Base-by-base conservation (phyloP, 2,888 invertebrate genomes). In the Drosophila subquinaria region DNA sequence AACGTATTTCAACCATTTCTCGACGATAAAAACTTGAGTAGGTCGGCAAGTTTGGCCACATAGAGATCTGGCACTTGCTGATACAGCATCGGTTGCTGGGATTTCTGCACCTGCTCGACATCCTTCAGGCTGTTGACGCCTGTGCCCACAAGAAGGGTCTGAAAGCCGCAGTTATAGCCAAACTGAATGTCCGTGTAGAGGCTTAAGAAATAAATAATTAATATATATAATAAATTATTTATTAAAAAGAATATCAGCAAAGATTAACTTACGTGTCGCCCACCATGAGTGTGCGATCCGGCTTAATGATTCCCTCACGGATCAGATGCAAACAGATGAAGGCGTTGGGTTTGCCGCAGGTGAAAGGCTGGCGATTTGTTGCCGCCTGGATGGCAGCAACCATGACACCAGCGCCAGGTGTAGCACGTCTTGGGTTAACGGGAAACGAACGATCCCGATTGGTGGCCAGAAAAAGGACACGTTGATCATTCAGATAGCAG, bases 81-180 rank as follows among this genome's bases (percentile, higher is more conserved):
- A 27, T 78, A 81, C 15, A 57, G 40, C 9, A 61, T 40, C 0
- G 82, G 76, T 1, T 69, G 45, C n/a, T 64, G 61, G 0, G 84
- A 77, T 3, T 43, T 27, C 53, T 77, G 84, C 0, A 61, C 70
- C 0, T 42, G 27, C 0, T 17, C 4, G 4, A 82, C 79, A 52
- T 86, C 81, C 3, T 62, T n/a, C 15, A 79, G 36, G 8, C 42
- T 77, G n/a, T n/a, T 68, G 9, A 77, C 67, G 0, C 85, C 85
- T 13, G 79, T 76, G 63, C 87, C 85, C 15, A 86, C 85, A 11
- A 86, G 15, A 1, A 86, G 52, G 0, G 85, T 86, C 13, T 84
- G 84, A 43, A 86, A 86, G 50, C 84, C 87, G 15, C 84, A 87
- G 17, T 86, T 77, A 11, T 87, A 82, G 15, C 85, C 85, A 27